Evolutionary conservation across 1,140 invertebrate genomes (phyloP).

Genomic region (Popillia japonica): DNA sequence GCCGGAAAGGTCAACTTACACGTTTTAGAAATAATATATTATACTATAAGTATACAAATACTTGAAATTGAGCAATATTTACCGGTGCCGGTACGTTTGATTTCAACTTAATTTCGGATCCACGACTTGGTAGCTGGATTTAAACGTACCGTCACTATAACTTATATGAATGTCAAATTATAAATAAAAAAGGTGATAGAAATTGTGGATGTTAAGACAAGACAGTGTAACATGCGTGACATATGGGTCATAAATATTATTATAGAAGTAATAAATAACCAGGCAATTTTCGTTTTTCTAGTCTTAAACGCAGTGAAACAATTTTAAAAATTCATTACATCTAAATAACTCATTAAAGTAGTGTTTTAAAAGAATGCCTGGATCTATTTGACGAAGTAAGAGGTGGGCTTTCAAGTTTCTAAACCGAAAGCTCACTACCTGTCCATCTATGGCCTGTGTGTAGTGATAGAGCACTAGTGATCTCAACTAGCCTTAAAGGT

Average conservation of each 20-base stretch:
- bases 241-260: slow-evolving; percentile 20
- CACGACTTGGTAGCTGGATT: background rate
- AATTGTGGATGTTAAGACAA: slow-evolving; percentile 43
- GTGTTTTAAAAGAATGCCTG: slow-evolving; percentile 3
- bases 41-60: slow-evolving; percentile 41
- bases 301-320: background rate
- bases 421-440: slow-evolving; percentile 34
- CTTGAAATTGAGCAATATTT: slow-evolving; percentile 37
- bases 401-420: background rate
- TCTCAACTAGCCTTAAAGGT: slow-evolving; percentile 60
- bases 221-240: slow-evolving; percentile 9
- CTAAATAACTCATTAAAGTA: no score
- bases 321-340: background rate
- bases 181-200: slow-evolving; percentile 54
- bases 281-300: slow-evolving; percentile 13
- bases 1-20: slow-evolving; percentile 37
- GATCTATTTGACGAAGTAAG: background rate
- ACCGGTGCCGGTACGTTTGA: background rate
- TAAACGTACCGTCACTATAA: background rate
- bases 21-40: slow-evolving; percentile 20
- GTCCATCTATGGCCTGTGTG: slow-evolving; percentile 51
- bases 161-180: slow-evolving; percentile 58
- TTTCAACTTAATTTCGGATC: background rate
- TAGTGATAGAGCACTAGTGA: slow-evolving; percentile 59
- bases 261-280: background rate